Conservation (phyloP, 2,888 invertebrate genomes). For the Apantesis nais region DNA sequence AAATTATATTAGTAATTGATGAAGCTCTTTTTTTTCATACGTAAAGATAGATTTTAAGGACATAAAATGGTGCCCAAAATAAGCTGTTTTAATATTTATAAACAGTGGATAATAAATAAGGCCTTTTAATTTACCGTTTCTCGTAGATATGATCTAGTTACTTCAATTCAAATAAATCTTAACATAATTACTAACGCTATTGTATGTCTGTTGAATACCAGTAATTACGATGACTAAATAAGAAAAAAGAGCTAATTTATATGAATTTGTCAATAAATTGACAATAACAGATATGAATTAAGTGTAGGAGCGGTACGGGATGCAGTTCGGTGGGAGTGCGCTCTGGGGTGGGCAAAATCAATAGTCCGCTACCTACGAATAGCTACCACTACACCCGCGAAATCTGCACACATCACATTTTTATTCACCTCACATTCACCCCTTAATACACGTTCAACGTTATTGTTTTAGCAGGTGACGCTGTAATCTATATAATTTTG, state of each 20-base stretch:
- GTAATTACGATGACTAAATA: background rate
- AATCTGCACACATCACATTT: constrained; percentile 80
- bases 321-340: constrained; percentile 72
- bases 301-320: constrained; percentile 61
- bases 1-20: too few species aligned
- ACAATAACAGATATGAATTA: constrained; percentile 73
- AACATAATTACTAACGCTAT: background rate
- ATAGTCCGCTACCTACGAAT: constrained; percentile 79
- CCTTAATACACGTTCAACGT: constrained; percentile 57
- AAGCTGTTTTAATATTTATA: too few species aligned
- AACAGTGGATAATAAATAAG: too few species aligned
- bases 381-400: constrained; percentile 73
- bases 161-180: too few species aligned
- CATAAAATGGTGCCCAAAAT: too few species aligned
- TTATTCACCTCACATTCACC: constrained; percentile 72
- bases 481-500: constrained; percentile 55
- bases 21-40: too few species aligned
- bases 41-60: too few species aligned
- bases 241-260: constrained; percentile 44
- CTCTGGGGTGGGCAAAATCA: constrained; percentile 84
- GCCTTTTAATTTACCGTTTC: too few species aligned
- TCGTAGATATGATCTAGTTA: too few species aligned
- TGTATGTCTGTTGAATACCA: background rate
- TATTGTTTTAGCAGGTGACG: constrained; percentile 74
- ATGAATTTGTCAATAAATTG: constrained; percentile 68